These are phyloP conservation scores for Meloidogyne chitwoodi DNA, from an alignment of 1,140 invertebrate genomes.

Conservation along the genomic window DNA sequence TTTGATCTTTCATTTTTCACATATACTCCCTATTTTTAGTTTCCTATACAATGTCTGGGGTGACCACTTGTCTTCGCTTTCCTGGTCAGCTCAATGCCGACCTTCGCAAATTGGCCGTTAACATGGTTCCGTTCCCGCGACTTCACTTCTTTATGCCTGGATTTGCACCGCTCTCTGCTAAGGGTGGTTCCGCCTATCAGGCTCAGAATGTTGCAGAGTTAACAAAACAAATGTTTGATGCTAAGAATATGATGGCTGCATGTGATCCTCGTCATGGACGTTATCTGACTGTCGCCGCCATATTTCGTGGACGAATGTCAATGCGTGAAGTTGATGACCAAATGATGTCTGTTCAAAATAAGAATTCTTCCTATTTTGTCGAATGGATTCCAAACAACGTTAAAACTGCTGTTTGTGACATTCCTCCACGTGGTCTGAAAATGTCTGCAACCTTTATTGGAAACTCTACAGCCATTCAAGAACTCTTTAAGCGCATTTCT, in stretches of 20 bases:
- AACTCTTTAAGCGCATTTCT: slow-evolving; percentile 64
- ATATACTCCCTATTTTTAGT: slow-evolving; percentile 64
- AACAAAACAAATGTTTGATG: slow-evolving; percentile 74
- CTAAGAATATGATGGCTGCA: slow-evolving; percentile 66
- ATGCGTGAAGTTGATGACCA: slow-evolving; percentile 57
- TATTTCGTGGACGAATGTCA: slow-evolving; percentile 85
- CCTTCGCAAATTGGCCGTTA: slow-evolving; percentile 84
- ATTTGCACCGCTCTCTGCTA: slow-evolving; percentile 82
- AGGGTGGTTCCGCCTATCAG: slow-evolving; percentile 66
- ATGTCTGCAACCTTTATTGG: slow-evolving; percentile 63
- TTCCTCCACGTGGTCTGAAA: slow-evolving; percentile 62
- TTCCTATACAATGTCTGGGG: slow-evolving; percentile 75
- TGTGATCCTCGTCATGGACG: slow-evolving; percentile 77
- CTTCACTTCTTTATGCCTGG: slow-evolving; percentile 94
- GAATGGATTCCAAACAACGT: slow-evolving; percentile 60
- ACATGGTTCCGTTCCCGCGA: slow-evolving; percentile 89
- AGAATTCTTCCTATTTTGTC: slow-evolving; percentile 59
- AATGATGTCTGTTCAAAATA: slow-evolving; percentile 57
- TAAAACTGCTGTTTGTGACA: slow-evolving; percentile 62
- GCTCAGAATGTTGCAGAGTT: slow-evolving; percentile 80
- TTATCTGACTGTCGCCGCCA: slow-evolving; percentile 85
- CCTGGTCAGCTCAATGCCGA: slow-evolving; percentile 71
- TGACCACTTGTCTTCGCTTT: slow-evolving; percentile 69
- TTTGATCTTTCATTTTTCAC: no score
- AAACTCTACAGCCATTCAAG: slow-evolving; percentile 67